Evolutionary conservation across 2,888 invertebrate genomes (phyloP), one percentile per base, ranked within the genome.

Genomic region (Drosophila pullipes): DNA sequence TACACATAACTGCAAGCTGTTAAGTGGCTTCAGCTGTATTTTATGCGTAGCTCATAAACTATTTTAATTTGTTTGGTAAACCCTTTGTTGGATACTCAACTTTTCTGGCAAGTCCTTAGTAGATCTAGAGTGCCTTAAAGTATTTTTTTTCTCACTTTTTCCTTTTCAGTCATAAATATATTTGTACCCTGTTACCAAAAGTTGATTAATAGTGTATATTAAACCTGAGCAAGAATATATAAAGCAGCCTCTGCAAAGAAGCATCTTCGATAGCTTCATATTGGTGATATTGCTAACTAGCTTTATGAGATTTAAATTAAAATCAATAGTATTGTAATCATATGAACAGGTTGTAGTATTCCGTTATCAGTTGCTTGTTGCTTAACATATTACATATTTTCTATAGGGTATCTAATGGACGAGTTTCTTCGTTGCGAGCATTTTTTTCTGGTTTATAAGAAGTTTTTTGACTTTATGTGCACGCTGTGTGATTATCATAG

Each of bases 81-180:
- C 31, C 31, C 2, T 30, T 16, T 22, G 30, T 31, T 47, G 57
- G n/a, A 16, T 30, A 16, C 31, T 5, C 18, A 58, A 58, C 4
- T 47, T 58, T 58, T 47, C 31, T n/a, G n/a, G 30, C 39, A 31
- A 47, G 10, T 16, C 47, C 4, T 49, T 47, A 49, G 59, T 49
- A 49, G 59, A 33, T 59, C 6, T 10, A 18, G 4, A 58, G 49
- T 31, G 16, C 31, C 6, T 47, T 18, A 31, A 59, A 33, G 11
- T 6, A 33, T 33, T 49, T 31, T 11, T 31, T 11, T 31, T 59
- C 22, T 16, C 31, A 10, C 5, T 18, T 16, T 22, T 16, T 9
- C 47, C 16, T 47, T 47, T 57, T 25, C 22, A 25, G 16, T 18
- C 11, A 22, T 22, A 44, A 58, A 31, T 25, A 58, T 31, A 58